Conservation (phyloP, 2,797 vertebrate genomes). For the Apodemus agrarius region DNA sequence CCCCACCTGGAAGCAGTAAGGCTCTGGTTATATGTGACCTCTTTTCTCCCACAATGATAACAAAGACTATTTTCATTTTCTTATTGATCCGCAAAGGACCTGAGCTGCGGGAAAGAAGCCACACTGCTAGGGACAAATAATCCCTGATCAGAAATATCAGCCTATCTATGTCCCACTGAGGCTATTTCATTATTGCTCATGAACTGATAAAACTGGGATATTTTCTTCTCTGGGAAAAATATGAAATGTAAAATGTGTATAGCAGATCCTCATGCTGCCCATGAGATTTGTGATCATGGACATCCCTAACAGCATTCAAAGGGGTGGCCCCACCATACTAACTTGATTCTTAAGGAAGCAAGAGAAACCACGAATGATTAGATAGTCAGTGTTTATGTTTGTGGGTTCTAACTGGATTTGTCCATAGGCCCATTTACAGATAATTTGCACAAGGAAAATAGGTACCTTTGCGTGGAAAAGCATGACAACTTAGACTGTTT, state of each 20-base stretch:
- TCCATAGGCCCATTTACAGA: background rate
- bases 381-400: background rate
- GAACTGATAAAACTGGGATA: background rate
- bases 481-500: constrained; percentile 41
- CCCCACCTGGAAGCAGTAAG: background rate
- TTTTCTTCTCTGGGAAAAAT: background rate
- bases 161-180: background rate
- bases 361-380: background rate
- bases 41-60: background rate
- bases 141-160: background rate
- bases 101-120: background rate
- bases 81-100: background rate
- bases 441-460: background rate
- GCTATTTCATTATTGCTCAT: background rate
- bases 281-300: background rate
- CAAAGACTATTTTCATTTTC: background rate
- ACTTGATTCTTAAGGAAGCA: background rate
- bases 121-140: background rate
- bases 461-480: background rate
- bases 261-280: background rate
- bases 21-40: background rate
- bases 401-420: background rate
- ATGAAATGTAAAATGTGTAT: background rate
- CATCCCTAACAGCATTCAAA: background rate
- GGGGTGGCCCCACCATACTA: background rate